A percentile compares a stretch with the other conserved stretches of the same genome.
Evolutionary conservation across 2,797 vertebrate species (phyloP).

Genomic region (Botia kubotai): DNA sequence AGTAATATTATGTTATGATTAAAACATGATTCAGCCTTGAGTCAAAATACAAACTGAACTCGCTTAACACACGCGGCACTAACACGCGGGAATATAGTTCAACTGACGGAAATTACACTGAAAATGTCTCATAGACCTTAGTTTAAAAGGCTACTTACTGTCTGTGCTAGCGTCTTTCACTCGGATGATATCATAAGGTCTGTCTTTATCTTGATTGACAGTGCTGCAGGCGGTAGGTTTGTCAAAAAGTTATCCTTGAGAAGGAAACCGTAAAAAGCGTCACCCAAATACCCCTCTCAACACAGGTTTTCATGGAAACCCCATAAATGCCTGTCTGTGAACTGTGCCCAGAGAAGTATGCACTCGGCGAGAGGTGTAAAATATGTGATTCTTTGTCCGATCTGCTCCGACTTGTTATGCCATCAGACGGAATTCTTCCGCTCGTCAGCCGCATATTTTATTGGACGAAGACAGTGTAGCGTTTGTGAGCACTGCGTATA

Average conservation of each 20-base stretch:
- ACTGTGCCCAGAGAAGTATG: not conserved
- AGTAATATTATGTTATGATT: too few species aligned
- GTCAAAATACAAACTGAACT: too few species aligned
- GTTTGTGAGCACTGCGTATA: constrained; percentile 19
- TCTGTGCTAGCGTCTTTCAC: not conserved
- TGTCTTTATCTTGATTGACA: constrained; percentile 20
- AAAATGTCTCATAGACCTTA: not conserved
- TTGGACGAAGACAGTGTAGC: constrained; percentile 63
- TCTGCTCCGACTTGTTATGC: constrained; percentile 34
- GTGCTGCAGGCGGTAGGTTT: not conserved
- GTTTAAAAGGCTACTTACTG: not conserved
- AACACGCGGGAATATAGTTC: not conserved
- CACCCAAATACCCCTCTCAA: not conserved
- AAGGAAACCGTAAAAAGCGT: not conserved
- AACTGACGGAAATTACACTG: not conserved
- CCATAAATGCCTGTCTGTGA: not conserved
- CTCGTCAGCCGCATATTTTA: constrained; percentile 58
- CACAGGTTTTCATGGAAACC: not conserved
- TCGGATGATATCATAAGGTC: not conserved
- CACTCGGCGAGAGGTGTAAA: not conserved
- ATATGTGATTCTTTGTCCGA: constrained; percentile 26
- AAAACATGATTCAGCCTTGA: too few species aligned
- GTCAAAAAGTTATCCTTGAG: constrained; percentile 20
- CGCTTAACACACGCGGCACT: not conserved
- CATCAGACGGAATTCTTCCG: constrained; percentile 32